These are phyloP conservation scores for Hylia prasina DNA, from an alignment of 2,113 vertebrate species.

Conservation along the genomic window DNA sequence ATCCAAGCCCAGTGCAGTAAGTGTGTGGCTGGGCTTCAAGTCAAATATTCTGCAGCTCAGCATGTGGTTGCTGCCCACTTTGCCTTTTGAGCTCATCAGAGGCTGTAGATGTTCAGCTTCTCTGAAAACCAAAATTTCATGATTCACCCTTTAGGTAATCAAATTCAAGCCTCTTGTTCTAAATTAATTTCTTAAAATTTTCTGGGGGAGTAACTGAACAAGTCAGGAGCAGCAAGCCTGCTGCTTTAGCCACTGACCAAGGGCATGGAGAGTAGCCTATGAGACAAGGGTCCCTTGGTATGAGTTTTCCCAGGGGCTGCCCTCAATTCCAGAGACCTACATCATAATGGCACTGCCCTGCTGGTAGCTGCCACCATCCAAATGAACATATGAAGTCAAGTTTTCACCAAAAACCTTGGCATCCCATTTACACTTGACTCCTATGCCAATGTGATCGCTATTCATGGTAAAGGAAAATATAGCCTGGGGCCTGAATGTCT, in stretches of 20 bases:
- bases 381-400: neutral
- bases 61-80: neutral
- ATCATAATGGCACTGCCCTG: neutral
- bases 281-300: accelerated
- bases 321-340: neutral
- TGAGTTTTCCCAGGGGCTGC: neutral
- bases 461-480: neutral
- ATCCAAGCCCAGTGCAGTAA: neutral
- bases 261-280: accelerated
- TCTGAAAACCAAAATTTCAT: neutral
- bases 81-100: neutral
- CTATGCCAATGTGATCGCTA: neutral
- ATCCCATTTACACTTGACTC: neutral
- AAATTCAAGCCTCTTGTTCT: neutral
- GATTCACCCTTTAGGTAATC: neutral
- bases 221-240: neutral
- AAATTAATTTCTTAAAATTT: neutral
- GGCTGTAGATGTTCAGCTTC: neutral
- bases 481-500: neutral
- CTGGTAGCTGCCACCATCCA: neutral
- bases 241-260: accelerated
- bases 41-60: neutral
- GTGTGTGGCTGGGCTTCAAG: neutral
- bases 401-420: neutral
- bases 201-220: accelerated